Conservation (phyloP, 2,797 vertebrate species). For the Tadarida brasiliensis region DNA sequence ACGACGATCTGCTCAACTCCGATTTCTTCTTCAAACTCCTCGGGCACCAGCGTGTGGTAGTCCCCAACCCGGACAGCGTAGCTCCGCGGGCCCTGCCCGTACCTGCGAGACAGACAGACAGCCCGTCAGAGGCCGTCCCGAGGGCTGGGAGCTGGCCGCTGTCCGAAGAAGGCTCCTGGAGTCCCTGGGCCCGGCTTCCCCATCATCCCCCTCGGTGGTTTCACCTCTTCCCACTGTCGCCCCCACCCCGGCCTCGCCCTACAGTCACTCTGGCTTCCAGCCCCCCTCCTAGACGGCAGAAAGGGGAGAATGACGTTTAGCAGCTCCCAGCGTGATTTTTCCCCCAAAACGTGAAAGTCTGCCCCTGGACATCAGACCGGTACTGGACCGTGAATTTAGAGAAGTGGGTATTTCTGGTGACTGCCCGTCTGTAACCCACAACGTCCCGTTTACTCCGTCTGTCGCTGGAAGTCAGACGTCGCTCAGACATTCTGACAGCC, state of each 20-base stretch:
- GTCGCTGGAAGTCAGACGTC: not conserved
- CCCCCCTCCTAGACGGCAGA: not conserved
- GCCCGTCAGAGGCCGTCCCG: not conserved
- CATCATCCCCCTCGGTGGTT: accelerated
- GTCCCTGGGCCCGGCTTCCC: not conserved
- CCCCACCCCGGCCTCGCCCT: not conserved
- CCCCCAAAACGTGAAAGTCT: not conserved
- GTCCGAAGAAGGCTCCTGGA: not conserved
- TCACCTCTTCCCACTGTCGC: not conserved
- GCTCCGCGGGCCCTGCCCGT: constrained; percentile 93
- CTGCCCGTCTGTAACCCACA: not conserved
- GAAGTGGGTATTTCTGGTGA: not conserved
- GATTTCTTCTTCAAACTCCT: constrained; percentile 96
- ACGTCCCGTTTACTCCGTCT: not conserved
- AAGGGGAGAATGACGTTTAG: not conserved
- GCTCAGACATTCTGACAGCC: not conserved
- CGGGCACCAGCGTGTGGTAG: constrained; percentile 96
- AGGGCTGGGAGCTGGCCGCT: not conserved
- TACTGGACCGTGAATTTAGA: not conserved
- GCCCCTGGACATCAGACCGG: not conserved
- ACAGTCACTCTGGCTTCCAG: not conserved
- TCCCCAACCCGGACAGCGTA: constrained; percentile 96
- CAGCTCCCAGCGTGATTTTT: not conserved
- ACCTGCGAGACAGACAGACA: constrained; percentile 87
- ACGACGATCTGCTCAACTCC: constrained; percentile 92